These are phyloP conservation scores for silkworm (Bombyx mori) DNA, from an alignment of 1,140 invertebrate genomes.

Conservation along the genomic window DNA sequence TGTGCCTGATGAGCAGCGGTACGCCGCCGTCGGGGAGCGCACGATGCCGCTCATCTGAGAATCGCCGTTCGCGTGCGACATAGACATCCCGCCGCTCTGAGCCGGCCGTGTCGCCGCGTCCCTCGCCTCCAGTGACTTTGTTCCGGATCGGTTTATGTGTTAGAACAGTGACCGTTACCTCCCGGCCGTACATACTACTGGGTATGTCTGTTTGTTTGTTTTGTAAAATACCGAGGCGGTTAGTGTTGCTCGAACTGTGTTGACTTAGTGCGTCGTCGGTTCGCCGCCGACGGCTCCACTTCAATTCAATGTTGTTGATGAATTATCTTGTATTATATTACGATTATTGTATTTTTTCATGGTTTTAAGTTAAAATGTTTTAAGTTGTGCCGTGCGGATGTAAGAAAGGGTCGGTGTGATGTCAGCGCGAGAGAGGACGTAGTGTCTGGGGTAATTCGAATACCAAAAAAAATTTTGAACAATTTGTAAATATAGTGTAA, in stretches of 20 bases:
- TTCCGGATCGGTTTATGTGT: constrained; percentile 34
- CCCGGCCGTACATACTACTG: constrained; percentile 56
- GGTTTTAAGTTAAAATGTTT: constrained; percentile 62
- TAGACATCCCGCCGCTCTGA: constrained; percentile 72
- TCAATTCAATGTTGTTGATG: constrained; percentile 66
- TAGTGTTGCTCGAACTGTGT: constrained; percentile 54
- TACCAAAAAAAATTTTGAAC: constrained; percentile 70
- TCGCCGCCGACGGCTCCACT: constrained; percentile 34
- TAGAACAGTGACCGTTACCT: constrained; percentile 55
- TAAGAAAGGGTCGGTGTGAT: constrained; percentile 33
- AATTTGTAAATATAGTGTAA: constrained; percentile 68
- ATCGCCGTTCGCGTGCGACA: constrained; percentile 70
- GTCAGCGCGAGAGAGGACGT: constrained; percentile 43
- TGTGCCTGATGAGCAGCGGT: constrained; percentile 71
- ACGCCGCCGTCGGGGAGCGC: constrained; percentile 64
- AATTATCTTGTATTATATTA: constrained; percentile 65
- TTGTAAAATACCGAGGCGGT: constrained; percentile 48
- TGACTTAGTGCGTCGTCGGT: constrained; percentile 25
- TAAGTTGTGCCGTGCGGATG: constrained; percentile 56
- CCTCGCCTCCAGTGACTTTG: constrained; percentile 42
- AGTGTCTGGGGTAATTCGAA: constrained; percentile 62
- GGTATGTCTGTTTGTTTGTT: constrained; percentile 68
- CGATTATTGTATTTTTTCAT: constrained; percentile 66
- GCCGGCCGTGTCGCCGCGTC: constrained; percentile 44
- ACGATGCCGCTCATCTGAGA: constrained; percentile 71